phyloP scores from a whole-genome alignment of 2,888 invertebrate genomes.

The Lasioglossum pauxillum region DNA sequence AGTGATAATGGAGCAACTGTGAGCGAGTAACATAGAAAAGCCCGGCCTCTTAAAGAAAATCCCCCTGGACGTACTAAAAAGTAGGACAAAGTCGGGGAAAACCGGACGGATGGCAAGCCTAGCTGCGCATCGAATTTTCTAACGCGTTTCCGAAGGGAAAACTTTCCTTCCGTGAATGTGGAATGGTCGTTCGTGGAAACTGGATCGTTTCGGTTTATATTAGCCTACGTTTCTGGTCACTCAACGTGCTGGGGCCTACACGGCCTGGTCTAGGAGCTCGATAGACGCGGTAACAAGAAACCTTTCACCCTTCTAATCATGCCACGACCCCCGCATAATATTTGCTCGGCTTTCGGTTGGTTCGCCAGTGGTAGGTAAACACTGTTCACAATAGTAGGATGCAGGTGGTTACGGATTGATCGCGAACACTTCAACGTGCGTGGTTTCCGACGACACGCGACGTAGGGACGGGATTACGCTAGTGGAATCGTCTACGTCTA shows the following conservation, averaged over 20 bases:
- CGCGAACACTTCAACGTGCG: constrained; percentile 3
- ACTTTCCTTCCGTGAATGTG: background rate
- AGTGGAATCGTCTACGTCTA: background rate
- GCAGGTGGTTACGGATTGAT: constrained; percentile 23
- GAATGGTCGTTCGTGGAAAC: background rate
- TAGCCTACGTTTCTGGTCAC: background rate
- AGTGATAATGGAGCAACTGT: too few relatives aligned
- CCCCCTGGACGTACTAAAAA: too few relatives aligned
- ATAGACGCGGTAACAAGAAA: constrained; percentile 32
- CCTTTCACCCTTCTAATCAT: constrained; percentile 34
- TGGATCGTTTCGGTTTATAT: background rate
- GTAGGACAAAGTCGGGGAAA: too few relatives aligned
- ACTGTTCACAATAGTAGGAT: constrained; percentile 26
- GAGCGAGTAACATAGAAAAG: too few relatives aligned
- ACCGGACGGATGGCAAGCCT: too few relatives aligned
- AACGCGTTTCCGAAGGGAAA: too few relatives aligned
- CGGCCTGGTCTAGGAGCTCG: background rate
- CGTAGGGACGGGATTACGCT: background rate
- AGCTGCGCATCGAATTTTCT: too few relatives aligned
- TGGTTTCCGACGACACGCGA: background rate
- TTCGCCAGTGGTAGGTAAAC: constrained; percentile 27
- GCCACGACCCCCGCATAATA: constrained; percentile 37
- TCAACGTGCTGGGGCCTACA: constrained; percentile 12
- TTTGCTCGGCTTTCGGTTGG: constrained; percentile 28
- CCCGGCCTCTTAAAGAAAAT: too few relatives aligned